Evolutionary conservation across 2,888 invertebrate genomes (phyloP).

Genomic region (Exephanes ischioxanthus): DNA sequence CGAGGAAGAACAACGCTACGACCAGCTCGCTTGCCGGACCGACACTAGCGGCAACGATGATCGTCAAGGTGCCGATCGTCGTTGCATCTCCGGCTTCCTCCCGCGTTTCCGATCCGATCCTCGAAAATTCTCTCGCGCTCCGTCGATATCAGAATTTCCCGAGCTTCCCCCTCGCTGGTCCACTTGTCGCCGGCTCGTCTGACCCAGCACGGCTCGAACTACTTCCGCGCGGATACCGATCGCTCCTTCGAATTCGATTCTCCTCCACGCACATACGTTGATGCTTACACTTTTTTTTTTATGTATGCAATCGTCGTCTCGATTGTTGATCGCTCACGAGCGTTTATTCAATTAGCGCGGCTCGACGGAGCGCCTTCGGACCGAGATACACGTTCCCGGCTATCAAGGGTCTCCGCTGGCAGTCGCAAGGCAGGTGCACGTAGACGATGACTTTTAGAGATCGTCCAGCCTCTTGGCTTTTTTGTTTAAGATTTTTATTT

Average conservation of each 20-base stretch:
- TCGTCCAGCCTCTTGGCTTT: neutral
- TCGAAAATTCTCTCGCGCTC: neutral
- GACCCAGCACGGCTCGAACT: neutral
- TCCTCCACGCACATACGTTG: neutral
- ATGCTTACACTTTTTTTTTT: neutral
- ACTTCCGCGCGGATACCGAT: conserved; percentile 9
- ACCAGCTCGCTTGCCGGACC: conserved; percentile 24
- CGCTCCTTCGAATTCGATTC: neutral
- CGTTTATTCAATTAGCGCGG: conserved; percentile 63
- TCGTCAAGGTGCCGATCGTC: conserved; percentile 24
- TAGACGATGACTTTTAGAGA: neutral
- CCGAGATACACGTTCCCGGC: neutral
- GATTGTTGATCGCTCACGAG: conserved; percentile 56
- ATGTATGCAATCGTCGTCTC: conserved; percentile 26
- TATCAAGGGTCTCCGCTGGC: conserved; percentile 1
- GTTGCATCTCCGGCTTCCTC: conserved; percentile 35
- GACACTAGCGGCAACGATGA: conserved; percentile 22
- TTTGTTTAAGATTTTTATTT: neutral
- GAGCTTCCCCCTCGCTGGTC: neutral
- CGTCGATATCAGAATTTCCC: neutral
- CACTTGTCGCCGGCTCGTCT: neutral
- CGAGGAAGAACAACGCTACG: neutral
- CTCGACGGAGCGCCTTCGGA: conserved; percentile 30
- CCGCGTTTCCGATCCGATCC: neutral
- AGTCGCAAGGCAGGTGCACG: neutral